Conservation (phyloP, 2,888 invertebrate species). For the Macaria liturata region DNA sequence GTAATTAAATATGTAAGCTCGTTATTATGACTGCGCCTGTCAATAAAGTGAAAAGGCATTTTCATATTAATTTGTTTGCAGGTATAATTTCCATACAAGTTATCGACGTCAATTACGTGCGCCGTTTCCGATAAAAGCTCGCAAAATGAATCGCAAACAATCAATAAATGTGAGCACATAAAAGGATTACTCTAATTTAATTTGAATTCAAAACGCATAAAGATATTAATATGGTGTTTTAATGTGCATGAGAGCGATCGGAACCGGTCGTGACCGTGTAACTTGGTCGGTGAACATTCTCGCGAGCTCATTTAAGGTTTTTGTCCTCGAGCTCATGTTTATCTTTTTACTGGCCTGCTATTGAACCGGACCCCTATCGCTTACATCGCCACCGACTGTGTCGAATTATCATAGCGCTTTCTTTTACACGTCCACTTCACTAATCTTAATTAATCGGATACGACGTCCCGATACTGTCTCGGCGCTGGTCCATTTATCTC, state of each 20-base stretch:
- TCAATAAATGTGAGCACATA: constrained; percentile 29
- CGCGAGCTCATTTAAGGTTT: constrained; percentile 67
- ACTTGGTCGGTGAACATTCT: constrained; percentile 64
- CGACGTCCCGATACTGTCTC: constrained; percentile 27
- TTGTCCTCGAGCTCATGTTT: constrained; percentile 63
- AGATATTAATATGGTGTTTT: constrained; percentile 58
- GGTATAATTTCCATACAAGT: constrained; percentile 1
- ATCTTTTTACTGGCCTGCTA: constrained; percentile 63
- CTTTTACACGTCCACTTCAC: constrained; percentile 32
- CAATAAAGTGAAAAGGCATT: neutral
- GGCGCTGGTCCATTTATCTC: constrained; percentile 30
- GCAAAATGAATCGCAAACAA: constrained; percentile 20
- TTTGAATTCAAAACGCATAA: constrained; percentile 57
- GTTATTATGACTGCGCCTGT: neutral
- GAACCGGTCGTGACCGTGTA: constrained; percentile 60
- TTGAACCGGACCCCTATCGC: constrained; percentile 56
- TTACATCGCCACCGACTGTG: constrained; percentile 50
- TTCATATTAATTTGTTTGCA: neutral
- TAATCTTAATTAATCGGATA: constrained; percentile 40
- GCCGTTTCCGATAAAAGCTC: constrained; percentile 13
- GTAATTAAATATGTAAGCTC: constrained; percentile 1
- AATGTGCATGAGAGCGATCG: constrained; percentile 53
- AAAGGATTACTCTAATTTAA: constrained; percentile 56
- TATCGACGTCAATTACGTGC: neutral
- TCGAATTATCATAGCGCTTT: constrained; percentile 46